These are phyloP conservation scores for Atherinomorus stipes DNA, from an alignment of 2,113 vertebrate genomes.

Conservation along the genomic window DNA sequence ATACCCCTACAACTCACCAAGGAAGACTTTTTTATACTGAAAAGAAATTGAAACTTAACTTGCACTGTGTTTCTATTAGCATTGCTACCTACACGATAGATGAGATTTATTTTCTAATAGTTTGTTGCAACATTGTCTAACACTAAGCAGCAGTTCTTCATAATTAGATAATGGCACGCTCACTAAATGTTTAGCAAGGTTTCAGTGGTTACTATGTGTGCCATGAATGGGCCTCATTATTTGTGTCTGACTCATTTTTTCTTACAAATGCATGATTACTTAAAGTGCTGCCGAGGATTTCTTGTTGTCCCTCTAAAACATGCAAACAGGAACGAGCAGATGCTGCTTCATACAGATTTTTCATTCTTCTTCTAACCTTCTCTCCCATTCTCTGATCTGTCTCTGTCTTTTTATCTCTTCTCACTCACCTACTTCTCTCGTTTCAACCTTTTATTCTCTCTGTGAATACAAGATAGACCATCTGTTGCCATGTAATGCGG, in stretches of 20 bases:
- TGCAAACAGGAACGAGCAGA: conserved; percentile 13
- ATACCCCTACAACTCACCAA: no score
- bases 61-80: no score
- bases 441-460: conserved; percentile 36
- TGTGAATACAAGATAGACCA: conserved; percentile 26
- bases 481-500: conserved; percentile 23
- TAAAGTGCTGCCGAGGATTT: conserved; percentile 16
- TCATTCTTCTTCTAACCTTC: neutral
- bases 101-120: no score
- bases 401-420: neutral
- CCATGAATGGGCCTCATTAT: conserved; percentile 46
- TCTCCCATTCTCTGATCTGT: neutral
- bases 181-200: neutral
- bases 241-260: neutral
- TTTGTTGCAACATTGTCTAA: no score
- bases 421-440: conserved; percentile 12
- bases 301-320: conserved; percentile 28
- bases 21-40: no score
- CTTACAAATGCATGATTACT: conserved; percentile 22
- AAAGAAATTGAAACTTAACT: no score
- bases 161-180: no score
- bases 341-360: conserved; percentile 32
- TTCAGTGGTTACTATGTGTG: conserved; percentile 28
- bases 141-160: no score
- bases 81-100: no score